phyloP scores from a whole-genome alignment of 2,113 vertebrate species.

The Baryphthengus martii region DNA sequence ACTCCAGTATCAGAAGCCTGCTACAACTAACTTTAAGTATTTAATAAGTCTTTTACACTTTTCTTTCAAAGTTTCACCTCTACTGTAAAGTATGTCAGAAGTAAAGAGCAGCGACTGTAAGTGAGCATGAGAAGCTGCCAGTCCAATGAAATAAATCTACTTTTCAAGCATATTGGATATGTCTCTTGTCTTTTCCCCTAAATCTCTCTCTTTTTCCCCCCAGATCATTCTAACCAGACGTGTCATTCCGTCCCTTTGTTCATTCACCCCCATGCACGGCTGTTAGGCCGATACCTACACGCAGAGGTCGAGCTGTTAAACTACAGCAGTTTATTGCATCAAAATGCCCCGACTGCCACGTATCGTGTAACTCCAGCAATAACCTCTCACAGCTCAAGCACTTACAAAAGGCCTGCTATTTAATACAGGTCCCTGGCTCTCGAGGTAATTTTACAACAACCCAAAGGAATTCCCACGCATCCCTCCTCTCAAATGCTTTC shows the following conservation, averaged over 20 bases:
- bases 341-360: fast-evolving
- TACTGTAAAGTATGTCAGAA: background rate
- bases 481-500: background rate
- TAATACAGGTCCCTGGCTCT: background rate
- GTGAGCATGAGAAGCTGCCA: background rate
- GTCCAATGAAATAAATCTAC: slow-evolving; percentile 9
- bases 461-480: background rate
- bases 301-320: background rate
- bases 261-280: background rate
- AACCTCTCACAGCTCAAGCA: background rate
- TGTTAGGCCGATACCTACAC: background rate
- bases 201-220: background rate
- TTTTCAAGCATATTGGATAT: background rate
- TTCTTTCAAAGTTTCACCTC: background rate
- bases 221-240: background rate
- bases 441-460: background rate
- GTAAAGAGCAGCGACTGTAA: background rate
- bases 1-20: background rate
- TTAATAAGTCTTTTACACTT: background rate
- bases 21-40: background rate
- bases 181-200: background rate
- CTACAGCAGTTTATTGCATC: background rate
- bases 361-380: background rate
- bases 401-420: background rate
- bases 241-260: background rate